Conservation (phyloP, 2,113 vertebrate species). For the Cnemophilus loriae region DNA sequence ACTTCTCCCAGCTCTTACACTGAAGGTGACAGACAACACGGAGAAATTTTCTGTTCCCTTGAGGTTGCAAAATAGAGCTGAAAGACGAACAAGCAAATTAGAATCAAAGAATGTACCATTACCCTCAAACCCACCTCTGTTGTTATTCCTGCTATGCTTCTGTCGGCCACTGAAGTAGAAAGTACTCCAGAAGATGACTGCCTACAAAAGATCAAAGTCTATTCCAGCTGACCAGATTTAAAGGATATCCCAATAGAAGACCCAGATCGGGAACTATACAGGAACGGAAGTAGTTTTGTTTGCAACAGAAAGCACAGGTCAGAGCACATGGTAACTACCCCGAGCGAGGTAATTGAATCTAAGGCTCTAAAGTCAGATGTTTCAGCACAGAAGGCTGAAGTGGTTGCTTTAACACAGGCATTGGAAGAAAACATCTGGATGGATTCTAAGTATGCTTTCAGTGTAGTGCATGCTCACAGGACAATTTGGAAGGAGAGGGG, state of each 20-base stretch:
- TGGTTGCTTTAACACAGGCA: not conserved
- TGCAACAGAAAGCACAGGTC: not conserved
- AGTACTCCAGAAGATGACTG: not conserved
- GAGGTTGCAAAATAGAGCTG: not conserved
- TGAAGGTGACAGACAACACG: not conserved
- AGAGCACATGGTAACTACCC: not conserved
- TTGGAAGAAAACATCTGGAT: not conserved
- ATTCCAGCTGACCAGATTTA: not conserved
- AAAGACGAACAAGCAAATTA: not conserved
- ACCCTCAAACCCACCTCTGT: not conserved
- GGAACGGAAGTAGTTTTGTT: not conserved
- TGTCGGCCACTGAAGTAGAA: not conserved
- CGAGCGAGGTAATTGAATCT: not conserved
- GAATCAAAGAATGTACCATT: not conserved
- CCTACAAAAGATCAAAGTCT: not conserved
- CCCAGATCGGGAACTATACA: not conserved
- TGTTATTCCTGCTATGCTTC: not conserved
- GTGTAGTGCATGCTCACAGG: not conserved
- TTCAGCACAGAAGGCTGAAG: not conserved
- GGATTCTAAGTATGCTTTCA: not conserved
- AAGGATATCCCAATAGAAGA: not conserved
- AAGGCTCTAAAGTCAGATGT: not conserved
- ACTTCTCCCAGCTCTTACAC: not conserved
- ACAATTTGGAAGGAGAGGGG: not conserved
- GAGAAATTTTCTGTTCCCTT: not conserved